A percentile compares a stretch with the other conserved stretches of the same genome.
Conservation (phyloP, 2,888 invertebrate genomes). For the Rutpela maculata region DNA sequence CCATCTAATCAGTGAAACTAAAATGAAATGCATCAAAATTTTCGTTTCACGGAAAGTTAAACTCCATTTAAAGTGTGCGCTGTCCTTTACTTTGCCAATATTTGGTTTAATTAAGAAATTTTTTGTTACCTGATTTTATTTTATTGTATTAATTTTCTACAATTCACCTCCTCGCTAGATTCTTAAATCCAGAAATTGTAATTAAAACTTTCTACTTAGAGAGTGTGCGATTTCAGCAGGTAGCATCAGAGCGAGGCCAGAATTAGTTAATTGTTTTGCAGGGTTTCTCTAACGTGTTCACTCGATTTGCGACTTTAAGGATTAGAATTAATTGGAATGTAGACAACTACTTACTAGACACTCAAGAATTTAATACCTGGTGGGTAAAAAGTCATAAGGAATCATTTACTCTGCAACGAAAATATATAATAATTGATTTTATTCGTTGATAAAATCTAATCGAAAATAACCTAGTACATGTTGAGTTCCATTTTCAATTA, state of each 20-base stretch:
- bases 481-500: too few relatives aligned
- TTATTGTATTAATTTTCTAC: neutral
- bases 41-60: too few relatives aligned
- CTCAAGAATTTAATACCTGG: too few relatives aligned
- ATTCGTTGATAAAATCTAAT: too few relatives aligned
- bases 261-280: constrained; percentile 7
- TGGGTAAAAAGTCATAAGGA: too few relatives aligned
- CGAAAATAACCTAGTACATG: too few relatives aligned
- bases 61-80: too few relatives aligned
- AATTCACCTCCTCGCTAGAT: neutral
- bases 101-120: neutral
- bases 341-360: too few relatives aligned
- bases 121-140: neutral
- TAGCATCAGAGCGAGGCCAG: neutral
- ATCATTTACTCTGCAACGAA: too few relatives aligned
- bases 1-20: too few relatives aligned
- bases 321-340: neutral
- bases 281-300: neutral
- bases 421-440: too few relatives aligned
- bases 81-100: neutral
- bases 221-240: constrained; percentile 1
- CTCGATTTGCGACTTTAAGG: constrained; percentile 3
- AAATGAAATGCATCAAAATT: too few relatives aligned
- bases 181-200: neutral
- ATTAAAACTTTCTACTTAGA: constrained; percentile 4